A percentile compares a stretch with the other conserved stretches of the same genome.
phyloP scores from a whole-genome alignment of 2,797 vertebrate genomes.

The Chaetodon trifasciatus region DNA sequence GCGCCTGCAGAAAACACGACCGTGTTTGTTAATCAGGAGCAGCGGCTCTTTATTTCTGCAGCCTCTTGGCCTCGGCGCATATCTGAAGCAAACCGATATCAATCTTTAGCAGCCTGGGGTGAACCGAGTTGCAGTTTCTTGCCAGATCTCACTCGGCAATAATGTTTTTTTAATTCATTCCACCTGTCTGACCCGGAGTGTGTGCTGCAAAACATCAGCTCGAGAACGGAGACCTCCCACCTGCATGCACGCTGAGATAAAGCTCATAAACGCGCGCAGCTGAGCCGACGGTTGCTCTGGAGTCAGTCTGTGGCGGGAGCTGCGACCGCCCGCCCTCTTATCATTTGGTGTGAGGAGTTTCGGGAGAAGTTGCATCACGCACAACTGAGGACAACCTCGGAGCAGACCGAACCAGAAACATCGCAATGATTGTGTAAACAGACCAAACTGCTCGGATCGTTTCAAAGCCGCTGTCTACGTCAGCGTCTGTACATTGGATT shows the following conservation, averaged over 20 bases:
- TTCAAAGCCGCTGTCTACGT: background rate
- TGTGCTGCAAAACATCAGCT: slow-evolving; percentile 25
- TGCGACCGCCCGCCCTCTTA: background rate
- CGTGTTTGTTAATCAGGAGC: slow-evolving; percentile 53
- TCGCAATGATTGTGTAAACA: background rate
- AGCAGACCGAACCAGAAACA: background rate
- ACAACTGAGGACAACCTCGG: background rate
- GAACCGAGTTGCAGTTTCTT: slow-evolving; percentile 41
- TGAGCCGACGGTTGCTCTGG: slow-evolving; percentile 18
- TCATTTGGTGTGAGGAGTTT: background rate
- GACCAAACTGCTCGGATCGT: background rate
- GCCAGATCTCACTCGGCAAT: slow-evolving; percentile 23
- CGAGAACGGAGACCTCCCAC: slow-evolving; percentile 60
- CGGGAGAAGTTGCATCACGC: background rate
- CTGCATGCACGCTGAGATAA: slow-evolving; percentile 34
- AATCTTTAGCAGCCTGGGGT: slow-evolving; percentile 47
- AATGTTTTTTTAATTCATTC: slow-evolving; percentile 62
- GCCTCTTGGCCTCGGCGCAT: slow-evolving; percentile 17
- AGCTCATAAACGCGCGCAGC: slow-evolving; percentile 15
- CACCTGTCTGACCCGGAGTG: slow-evolving; percentile 57
- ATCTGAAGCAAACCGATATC: slow-evolving; percentile 43
- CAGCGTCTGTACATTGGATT: background rate
- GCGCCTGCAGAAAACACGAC: slow-evolving; percentile 4
- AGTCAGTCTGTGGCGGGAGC: background rate
- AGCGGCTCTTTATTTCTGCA: slow-evolving; percentile 58